These are phyloP conservation scores for Aphelenchoides bicaudatus DNA, from an alignment of 2,888 invertebrate species.

Conservation along the genomic window DNA sequence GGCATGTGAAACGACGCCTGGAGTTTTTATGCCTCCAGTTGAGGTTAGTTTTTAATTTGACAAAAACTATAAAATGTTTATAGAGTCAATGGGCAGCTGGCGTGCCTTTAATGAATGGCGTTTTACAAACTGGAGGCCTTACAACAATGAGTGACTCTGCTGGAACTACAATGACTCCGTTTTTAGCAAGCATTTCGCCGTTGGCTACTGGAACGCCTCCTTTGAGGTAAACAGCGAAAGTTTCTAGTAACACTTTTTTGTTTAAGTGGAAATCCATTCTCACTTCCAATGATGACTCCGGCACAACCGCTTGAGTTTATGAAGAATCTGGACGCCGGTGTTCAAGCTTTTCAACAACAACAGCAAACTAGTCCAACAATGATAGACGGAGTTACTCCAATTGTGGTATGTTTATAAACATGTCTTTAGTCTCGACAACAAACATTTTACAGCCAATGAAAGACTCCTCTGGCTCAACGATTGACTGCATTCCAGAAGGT, in stretches of 20 bases:
- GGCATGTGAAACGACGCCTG: conserved; percentile 25
- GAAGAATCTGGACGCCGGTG: not conserved
- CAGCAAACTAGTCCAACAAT: conserved; percentile 11
- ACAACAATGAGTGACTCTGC: conserved; percentile 6
- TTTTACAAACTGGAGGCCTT: not conserved
- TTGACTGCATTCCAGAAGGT: conserved; percentile 28
- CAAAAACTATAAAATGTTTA: not conserved
- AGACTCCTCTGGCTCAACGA: conserved; percentile 18
- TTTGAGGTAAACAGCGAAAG: too few relatives aligned
- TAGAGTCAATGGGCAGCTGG: conserved; percentile 10
- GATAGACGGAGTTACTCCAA: conserved; percentile 26
- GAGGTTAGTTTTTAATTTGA: not conserved
- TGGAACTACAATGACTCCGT: not conserved
- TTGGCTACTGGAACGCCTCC: too few relatives aligned
- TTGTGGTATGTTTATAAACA: too few relatives aligned
- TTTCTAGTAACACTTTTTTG: too few relatives aligned
- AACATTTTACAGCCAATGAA: too few relatives aligned
- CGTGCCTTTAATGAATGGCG: conserved; percentile 11
- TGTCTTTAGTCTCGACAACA: too few relatives aligned
- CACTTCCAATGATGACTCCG: not conserved
- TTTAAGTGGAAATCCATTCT: too few relatives aligned
- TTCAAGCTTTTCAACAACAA: too few relatives aligned
- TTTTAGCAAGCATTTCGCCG: not conserved
- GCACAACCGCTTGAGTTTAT: not conserved
- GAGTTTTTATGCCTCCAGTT: not conserved